These are phyloP conservation scores for Decapterus maruadsi DNA, from an alignment of 2,797 vertebrate genomes.

Conservation along the genomic window DNA sequence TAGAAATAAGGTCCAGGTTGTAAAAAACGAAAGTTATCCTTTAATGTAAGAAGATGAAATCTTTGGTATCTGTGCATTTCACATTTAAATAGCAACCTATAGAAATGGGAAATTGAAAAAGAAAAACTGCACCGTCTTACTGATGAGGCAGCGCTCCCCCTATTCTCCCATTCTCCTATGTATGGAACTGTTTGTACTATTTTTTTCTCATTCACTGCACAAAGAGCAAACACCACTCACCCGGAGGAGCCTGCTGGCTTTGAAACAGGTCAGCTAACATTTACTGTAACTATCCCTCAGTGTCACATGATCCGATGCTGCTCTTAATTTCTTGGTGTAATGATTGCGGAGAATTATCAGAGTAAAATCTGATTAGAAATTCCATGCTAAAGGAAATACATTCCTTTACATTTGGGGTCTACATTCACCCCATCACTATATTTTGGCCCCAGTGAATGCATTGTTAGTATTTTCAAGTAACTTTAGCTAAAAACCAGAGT, in stretches of 20 bases:
- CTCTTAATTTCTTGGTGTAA: slow-evolving; percentile 49
- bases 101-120: neutral
- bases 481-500: neutral
- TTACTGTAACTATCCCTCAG: slow-evolving; percentile 54
- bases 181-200: slow-evolving; percentile 14
- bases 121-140: neutral
- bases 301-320: slow-evolving; percentile 28
- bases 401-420: too few species aligned
- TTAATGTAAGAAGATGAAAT: neutral
- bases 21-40: too few species aligned
- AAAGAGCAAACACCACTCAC: slow-evolving; percentile 23
- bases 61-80: neutral
- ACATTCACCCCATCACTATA: slow-evolving; percentile 18
- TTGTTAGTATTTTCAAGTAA: neutral
- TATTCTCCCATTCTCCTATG: slow-evolving; percentile 1
- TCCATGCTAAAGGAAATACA: slow-evolving; percentile 10
- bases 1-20: too few species aligned
- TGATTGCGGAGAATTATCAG: slow-evolving; percentile 29
- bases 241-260: slow-evolving; percentile 50
- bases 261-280: slow-evolving; percentile 74
- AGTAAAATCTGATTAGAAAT: slow-evolving; percentile 46
- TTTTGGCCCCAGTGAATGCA: neutral
- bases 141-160: slow-evolving; percentile 13
- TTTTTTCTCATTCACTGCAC: slow-evolving; percentile 23
- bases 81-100: neutral